Percentiles rank a stretch among this genome's conserved stretches.
These are phyloP conservation scores for Drosophila kanekoi DNA, from an alignment of 2,888 invertebrate species.

Conservation along the genomic window DNA sequence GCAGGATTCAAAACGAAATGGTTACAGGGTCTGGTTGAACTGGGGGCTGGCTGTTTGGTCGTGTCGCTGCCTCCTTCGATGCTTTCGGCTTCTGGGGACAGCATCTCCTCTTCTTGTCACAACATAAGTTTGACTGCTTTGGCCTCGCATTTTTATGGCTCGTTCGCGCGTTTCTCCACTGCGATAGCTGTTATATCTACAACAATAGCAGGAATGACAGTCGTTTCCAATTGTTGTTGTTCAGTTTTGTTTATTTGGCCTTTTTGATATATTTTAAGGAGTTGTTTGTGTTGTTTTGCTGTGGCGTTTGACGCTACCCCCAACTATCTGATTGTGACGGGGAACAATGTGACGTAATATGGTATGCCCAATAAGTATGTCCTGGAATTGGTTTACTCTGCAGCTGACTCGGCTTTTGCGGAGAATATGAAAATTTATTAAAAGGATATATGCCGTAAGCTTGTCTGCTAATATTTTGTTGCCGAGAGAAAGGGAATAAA, in stretches of 20 bases:
- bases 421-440: constrained; percentile 68
- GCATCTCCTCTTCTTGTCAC: constrained; percentile 49
- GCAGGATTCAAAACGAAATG: constrained; percentile 58
- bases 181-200: constrained; percentile 49
- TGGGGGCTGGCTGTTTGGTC: neutral
- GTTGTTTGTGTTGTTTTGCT: constrained; percentile 23
- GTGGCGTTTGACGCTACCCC: constrained; percentile 41
- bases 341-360: constrained; percentile 75
- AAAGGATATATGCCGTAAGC: constrained; percentile 62
- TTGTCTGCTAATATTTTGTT: constrained; percentile 13
- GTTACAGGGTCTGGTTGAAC: constrained; percentile 21
- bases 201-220: constrained; percentile 35
- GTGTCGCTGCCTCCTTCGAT: constrained; percentile 6
- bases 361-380: constrained; percentile 71
- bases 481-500: neutral
- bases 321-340: constrained; percentile 17
- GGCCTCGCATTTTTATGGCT: constrained; percentile 77
- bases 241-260: constrained; percentile 70
- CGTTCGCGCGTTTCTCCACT: constrained; percentile 64
- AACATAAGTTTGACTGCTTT: constrained; percentile 78
- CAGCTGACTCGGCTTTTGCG: constrained; percentile 7
- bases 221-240: constrained; percentile 50
- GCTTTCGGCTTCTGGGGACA: constrained; percentile 14
- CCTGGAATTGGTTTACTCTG: constrained; percentile 40
- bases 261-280: constrained; percentile 26